These are phyloP conservation scores for Parapristionchus giblindavisi DNA, from an alignment of 2,888 invertebrate species.

Conservation along the genomic window DNA sequence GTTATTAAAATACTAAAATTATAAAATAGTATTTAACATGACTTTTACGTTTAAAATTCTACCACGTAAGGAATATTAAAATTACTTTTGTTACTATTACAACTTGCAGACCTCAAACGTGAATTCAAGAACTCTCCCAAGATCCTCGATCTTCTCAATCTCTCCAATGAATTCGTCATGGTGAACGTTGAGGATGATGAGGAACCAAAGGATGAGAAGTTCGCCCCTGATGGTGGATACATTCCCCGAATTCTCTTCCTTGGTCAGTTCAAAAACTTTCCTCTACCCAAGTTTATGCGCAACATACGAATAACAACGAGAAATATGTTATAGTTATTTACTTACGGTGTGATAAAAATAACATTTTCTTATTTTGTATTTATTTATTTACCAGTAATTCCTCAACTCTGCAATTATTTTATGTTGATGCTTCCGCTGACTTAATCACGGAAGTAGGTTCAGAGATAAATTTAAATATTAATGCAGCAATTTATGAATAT, in stretches of 20 bases:
- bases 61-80: too few species aligned
- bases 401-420: too few species aligned
- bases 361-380: background rate
- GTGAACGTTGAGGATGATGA: slow-evolving; percentile 72
- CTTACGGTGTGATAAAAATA: too few species aligned
- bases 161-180: slow-evolving; percentile 71
- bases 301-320: too few species aligned
- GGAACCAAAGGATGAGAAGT: slow-evolving; percentile 71
- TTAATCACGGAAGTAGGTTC: background rate
- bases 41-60: background rate
- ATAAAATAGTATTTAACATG: background rate
- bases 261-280: slow-evolving; percentile 63
- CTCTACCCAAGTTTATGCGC: too few species aligned
- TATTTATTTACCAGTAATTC: background rate
- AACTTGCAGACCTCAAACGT: slow-evolving; percentile 50
- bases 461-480: background rate
- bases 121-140: slow-evolving; percentile 62
- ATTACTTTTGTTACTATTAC: too few species aligned
- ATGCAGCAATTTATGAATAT: background rate
- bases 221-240: slow-evolving; percentile 72
- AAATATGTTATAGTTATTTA: too few species aligned
- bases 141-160: slow-evolving; percentile 69
- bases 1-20: background rate
- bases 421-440: too few species aligned
- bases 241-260: slow-evolving; percentile 72